Evolutionary conservation across 2,888 invertebrate species (phyloP), one percentile per base, ranked within the genome.

Genomic region (Ecdyonurus torrentis): DNA sequence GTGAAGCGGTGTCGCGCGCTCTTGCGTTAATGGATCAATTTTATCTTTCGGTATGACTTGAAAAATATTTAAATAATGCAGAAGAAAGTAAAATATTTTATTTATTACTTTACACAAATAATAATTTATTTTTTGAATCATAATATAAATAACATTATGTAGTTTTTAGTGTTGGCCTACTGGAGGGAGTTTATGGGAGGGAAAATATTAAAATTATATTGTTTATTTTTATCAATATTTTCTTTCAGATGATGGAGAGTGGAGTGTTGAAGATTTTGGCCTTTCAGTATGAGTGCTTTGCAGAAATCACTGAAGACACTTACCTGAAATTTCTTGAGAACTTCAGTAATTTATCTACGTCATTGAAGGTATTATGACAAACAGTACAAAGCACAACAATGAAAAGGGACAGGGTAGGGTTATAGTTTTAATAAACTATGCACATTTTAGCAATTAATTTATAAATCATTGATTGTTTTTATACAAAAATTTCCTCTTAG

Each of bases 201-300:
- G 37, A 55, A 55, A 55, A 55, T 55, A 20, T 22, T 55, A 55
- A 55, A 55, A 55, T 10, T 55, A n/a, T n/a, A n/a, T n/a, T n/a
- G n/a, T 37, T 37, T 5, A 37, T 37, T 37, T 37, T 37, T 10
- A 37, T 37, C 7, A 37, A 10, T 10, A 37, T 15, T n/a, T 58
- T 58, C 7, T 60, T 60, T 60, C 37, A 60, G 60, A n/a, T 60
- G 37, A 60, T 60, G 60, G 25, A 60, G 25, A 25, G 10, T 25
- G 37, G 37, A 2, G 37, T 60, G 15, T 7, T 60, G 19, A 24
- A 24, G 19, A 60, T 60, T 10, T 22, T 25, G n/a, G 5, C 60
- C 10, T 37, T 60, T n/a, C 60, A 60, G 15, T 60, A 25, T 25
- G 60, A 60, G 3, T 25, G 25, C 19, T 60, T 37, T 25, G 23